Evolutionary conservation across 2,888 invertebrate genomes (phyloP).

Genomic region (Anagyrus pseudococci): DNA sequence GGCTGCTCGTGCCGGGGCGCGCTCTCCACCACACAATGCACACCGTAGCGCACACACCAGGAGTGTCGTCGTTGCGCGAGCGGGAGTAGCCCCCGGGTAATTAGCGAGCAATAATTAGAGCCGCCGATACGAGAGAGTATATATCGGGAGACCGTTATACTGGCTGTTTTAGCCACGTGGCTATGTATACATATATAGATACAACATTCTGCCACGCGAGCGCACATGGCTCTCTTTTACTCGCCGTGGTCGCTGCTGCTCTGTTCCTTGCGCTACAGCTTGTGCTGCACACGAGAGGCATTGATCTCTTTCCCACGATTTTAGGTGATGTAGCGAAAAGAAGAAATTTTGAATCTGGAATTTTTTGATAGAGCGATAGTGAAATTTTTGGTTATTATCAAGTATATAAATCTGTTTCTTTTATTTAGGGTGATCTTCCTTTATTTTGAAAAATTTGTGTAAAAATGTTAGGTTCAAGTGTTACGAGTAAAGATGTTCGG

Average conservation of each 20-base stretch:
- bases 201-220: background rate
- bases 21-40: no score
- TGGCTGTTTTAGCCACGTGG: no score
- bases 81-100: slow-evolving; percentile 37
- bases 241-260: no score
- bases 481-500: no score
- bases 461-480: no score
- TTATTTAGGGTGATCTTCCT: no score
- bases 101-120: slow-evolving; percentile 48
- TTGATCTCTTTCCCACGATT: slow-evolving; percentile 19
- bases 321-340: background rate
- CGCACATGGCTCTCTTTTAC: background rate
- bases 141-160: slow-evolving; percentile 33
- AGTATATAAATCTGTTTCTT: no score
- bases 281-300: background rate
- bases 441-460: no score
- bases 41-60: no score
- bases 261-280: background rate
- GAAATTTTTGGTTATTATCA: no score
- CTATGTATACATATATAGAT: background rate
- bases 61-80: background rate
- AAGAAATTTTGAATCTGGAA: background rate
- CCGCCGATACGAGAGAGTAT: slow-evolving; percentile 39
- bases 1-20: no score
- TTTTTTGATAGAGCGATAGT: no score